Evolutionary conservation across 2,888 invertebrate genomes (phyloP).

Genomic region (Mesochorus sp.): DNA sequence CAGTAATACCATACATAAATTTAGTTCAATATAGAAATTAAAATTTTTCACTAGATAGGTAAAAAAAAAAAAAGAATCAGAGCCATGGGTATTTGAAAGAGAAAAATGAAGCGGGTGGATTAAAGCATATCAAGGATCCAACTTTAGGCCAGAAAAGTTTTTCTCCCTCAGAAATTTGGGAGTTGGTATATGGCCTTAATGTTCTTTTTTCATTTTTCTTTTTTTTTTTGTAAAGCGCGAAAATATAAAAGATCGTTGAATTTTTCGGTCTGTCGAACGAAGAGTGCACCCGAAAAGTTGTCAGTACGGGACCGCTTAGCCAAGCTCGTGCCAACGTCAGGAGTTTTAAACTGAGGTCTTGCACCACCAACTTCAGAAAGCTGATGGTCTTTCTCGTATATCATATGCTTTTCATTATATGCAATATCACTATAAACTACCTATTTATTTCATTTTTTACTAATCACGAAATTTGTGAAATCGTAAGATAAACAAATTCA

Average conservation of each 20-base stretch:
- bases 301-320: slow-evolving; percentile 20
- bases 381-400: slow-evolving; percentile 13
- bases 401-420: slow-evolving; percentile 9
- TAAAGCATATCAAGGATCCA: slow-evolving; percentile 30
- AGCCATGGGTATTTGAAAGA: no score
- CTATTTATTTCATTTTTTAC: slow-evolving; percentile 3
- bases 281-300: slow-evolving; percentile 52
- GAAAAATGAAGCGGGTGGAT: slow-evolving; percentile 33
- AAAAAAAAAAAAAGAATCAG: slow-evolving; percentile 1
- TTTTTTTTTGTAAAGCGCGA: slow-evolving; percentile 31
- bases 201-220: not conserved
- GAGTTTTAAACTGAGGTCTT: slow-evolving; percentile 49
- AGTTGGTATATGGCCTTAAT: slow-evolving; percentile 23
- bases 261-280: slow-evolving; percentile 55
- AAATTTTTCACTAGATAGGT: not conserved
- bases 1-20: no score
- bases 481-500: no score
- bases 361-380: not conserved
- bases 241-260: slow-evolving; percentile 47
- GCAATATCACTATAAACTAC: slow-evolving; percentile 22
- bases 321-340: slow-evolving; percentile 48
- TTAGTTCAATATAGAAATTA: no score
- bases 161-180: slow-evolving; percentile 26
- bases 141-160: slow-evolving; percentile 45
- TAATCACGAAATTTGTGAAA: not conserved